These are phyloP conservation scores for Aythya baeri DNA, from an alignment of 2,113 vertebrate genomes.

Conservation along the genomic window DNA sequence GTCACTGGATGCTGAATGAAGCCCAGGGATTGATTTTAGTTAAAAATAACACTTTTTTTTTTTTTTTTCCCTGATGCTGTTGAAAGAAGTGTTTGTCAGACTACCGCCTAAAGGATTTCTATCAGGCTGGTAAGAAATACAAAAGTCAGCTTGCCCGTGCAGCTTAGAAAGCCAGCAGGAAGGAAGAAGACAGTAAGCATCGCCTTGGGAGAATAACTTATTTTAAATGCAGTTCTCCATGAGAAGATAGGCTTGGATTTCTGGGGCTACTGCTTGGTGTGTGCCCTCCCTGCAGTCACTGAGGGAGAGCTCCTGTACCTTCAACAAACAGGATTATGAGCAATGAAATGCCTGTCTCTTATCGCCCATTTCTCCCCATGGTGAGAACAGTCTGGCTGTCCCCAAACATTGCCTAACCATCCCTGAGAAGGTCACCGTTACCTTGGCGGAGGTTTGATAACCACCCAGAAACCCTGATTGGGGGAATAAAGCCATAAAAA, in stretches of 20 bases:
- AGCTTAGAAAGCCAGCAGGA: not conserved
- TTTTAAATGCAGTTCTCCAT: not conserved
- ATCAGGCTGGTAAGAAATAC: not conserved
- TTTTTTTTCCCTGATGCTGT: not conserved
- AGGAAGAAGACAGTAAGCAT: not conserved
- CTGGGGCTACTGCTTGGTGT: not conserved
- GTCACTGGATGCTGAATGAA: not conserved
- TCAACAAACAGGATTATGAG: not conserved
- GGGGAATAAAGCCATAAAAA: not conserved
- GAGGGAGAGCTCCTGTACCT: fast-evolving
- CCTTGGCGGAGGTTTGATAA: not conserved
- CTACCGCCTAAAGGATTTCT: not conserved
- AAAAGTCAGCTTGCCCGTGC: not conserved
- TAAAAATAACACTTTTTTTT: not conserved
- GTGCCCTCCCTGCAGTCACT: not conserved
- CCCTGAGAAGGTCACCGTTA: not conserved
- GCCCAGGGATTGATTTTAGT: not conserved
- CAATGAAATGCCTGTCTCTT: not conserved
- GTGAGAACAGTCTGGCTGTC: not conserved
- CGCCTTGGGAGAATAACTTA: not conserved
- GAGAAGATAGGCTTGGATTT: not conserved
- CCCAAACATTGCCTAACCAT: not conserved
- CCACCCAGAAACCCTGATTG: not conserved
- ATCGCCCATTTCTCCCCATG: not conserved
- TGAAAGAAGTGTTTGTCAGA: not conserved